Base-by-base conservation (phyloP, 1,140 invertebrate species). In the Pogonomyrmex californicus region DNA sequence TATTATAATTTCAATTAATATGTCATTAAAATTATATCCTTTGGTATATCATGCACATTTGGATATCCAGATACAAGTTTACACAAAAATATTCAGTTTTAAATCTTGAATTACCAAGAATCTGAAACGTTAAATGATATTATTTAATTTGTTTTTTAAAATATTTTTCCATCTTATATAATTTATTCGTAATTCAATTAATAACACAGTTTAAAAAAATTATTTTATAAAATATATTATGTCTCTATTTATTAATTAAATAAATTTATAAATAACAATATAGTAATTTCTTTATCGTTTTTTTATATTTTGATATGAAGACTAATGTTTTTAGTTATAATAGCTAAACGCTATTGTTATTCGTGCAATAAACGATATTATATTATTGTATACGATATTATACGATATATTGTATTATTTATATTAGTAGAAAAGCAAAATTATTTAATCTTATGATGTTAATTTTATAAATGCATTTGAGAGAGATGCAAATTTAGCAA, bases 1-100 rank as follows among this genome's bases (percentile, higher is more conserved):
- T 14, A 23, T 70, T 51, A 33, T 51, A 51, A 51, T 68, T 23
- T 23, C 23, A 23, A 68, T 47, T 30, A 0, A 47, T 33, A 23
- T 36, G 3, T 70, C 23, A 30, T 70, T 38, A 49, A 97, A 68
- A 94, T 97, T 12, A 96, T 97, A 0, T 97, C 96, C 63, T 97
- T 96, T 95, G 97, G 97, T 14, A 93, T 95, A 17, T 96, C 96
- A 0, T 97, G 97, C 86, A 97, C 96, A 1, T 75, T 82, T n/a
- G 96, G 96, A 12, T 94, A 94, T 44, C 96, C 96, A n/a, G 96
- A 96, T 87, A 23, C 23, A 23, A 23, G 96, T 97, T 77, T 97
- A 95, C 92, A 95, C 95, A 0, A 93, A 95, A 41, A 92, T 96
- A 60, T 94, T 94, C 54, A 93, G 94, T 36, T 96, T 93, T 87